Conservation (phyloP, 1,140 invertebrate species). For the Drosophila dunni region DNA sequence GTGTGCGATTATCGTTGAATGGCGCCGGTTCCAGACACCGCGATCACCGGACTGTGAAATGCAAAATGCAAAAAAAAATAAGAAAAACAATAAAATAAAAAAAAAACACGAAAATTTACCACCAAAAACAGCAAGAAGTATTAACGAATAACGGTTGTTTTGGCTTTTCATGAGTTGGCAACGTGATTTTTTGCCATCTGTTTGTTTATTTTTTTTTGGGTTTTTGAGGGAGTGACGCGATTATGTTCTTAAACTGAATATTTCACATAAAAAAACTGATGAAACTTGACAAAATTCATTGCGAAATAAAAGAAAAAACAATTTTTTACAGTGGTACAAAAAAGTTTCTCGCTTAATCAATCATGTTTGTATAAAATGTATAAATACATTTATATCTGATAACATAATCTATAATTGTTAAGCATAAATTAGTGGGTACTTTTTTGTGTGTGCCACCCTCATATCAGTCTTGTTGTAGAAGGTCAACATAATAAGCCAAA, state of each 20-base stretch:
- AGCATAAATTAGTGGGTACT: slow-evolving; percentile 5
- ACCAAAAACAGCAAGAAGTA: slow-evolving; percentile 23
- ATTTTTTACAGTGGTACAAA: too few relatives aligned
- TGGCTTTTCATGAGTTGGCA: slow-evolving; percentile 52
- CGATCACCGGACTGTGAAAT: slow-evolving; percentile 78
- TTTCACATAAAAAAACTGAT: too few relatives aligned
- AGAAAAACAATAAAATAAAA: slow-evolving; percentile 17
- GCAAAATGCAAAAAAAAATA: slow-evolving; percentile 50
- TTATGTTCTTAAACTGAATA: not conserved
- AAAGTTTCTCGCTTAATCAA: not conserved
- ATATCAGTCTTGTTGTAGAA: slow-evolving; percentile 6
- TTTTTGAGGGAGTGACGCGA: slow-evolving; percentile 24
- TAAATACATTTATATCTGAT: slow-evolving; percentile 1
- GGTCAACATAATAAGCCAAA: slow-evolving; percentile 38
- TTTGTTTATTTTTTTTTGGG: not conserved
- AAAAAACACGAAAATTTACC: slow-evolving; percentile 6
- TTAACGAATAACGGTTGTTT: slow-evolving; percentile 20
- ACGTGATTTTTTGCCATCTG: slow-evolving; percentile 54
- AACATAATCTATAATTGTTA: slow-evolving; percentile 10
- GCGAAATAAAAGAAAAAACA: too few relatives aligned
- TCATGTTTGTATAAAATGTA: not conserved
- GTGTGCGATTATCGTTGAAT: slow-evolving; percentile 64
- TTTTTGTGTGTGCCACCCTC: not conserved
- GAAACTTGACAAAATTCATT: too few relatives aligned
- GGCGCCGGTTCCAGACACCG: slow-evolving; percentile 55